Conservation (phyloP, 2,113 vertebrate genomes). For the Phocoena sinus region DNA sequence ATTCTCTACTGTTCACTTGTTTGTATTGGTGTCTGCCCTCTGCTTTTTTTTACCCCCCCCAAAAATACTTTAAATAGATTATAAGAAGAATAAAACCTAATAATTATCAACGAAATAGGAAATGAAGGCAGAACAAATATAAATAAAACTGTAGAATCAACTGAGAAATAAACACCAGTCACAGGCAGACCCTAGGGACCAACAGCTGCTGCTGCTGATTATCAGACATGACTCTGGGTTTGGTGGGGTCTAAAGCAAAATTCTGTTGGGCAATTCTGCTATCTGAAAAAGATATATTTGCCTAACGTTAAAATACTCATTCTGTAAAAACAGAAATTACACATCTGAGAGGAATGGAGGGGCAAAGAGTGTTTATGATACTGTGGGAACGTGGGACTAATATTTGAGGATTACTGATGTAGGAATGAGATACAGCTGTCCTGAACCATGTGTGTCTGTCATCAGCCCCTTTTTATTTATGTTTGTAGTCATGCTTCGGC, state of each 20-base stretch:
- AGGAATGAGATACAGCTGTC: too few relatives aligned
- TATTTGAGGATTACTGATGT: neutral
- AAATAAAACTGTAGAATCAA: neutral
- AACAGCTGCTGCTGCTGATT: neutral
- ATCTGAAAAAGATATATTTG: neutral
- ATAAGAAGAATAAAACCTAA: neutral
- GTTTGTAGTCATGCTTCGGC: neutral
- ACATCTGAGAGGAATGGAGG: neutral
- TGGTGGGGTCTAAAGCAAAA: neutral
- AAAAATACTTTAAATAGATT: neutral
- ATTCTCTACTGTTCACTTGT: neutral
- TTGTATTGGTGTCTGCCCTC: neutral
- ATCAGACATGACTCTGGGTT: neutral
- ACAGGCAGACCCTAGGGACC: neutral
- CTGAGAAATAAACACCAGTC: neutral
- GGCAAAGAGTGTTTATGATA: neutral
- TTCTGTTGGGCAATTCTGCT: neutral
- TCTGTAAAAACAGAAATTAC: neutral
- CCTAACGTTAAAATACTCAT: neutral
- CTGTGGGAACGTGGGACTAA: neutral
- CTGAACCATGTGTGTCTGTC: neutral
- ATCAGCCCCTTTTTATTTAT: neutral
- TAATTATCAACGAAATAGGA: neutral
- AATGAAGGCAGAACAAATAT: neutral
- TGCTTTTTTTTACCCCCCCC: neutral